Evolutionary conservation across 2,888 invertebrate genomes (phyloP).

Genomic region (Pharmacophagus antenor): DNA sequence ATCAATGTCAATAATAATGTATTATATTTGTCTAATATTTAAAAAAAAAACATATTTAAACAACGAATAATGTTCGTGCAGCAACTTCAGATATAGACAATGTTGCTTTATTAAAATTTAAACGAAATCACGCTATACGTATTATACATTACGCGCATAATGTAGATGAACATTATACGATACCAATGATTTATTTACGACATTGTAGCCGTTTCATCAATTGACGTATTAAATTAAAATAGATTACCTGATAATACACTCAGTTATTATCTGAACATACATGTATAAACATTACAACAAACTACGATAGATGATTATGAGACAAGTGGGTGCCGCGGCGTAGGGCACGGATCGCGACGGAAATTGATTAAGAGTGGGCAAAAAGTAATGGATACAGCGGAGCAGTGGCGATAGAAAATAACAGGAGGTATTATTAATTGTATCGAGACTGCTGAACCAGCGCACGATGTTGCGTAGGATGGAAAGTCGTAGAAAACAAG

Average conservation of each 20-base stretch:
- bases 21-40: too few species aligned
- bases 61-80: too few species aligned
- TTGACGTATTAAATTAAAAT: not conserved
- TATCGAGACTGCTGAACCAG: constrained; percentile 8
- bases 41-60: too few species aligned
- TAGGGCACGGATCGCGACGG: constrained; percentile 5
- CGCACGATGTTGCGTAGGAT: not conserved
- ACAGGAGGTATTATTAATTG: constrained; percentile 8
- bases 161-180: too few species aligned
- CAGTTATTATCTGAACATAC: not conserved
- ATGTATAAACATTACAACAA: constrained; percentile 8
- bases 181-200: too few species aligned
- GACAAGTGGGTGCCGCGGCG: constrained; percentile 5
- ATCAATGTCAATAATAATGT: too few species aligned
- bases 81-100: too few species aligned
- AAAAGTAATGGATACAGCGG: constrained; percentile 18
- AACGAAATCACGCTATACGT: too few species aligned
- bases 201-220: too few species aligned
- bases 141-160: not conserved
- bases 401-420: constrained; percentile 10
- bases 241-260: not conserved
- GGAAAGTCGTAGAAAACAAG: not conserved
- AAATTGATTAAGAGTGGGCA: constrained; percentile 21
- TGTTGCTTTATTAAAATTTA: too few species aligned
- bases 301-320: constrained; percentile 18